Evolutionary conservation across 2,113 vertebrate species (phyloP).

Genomic region (Lamprotornis superbus): DNA sequence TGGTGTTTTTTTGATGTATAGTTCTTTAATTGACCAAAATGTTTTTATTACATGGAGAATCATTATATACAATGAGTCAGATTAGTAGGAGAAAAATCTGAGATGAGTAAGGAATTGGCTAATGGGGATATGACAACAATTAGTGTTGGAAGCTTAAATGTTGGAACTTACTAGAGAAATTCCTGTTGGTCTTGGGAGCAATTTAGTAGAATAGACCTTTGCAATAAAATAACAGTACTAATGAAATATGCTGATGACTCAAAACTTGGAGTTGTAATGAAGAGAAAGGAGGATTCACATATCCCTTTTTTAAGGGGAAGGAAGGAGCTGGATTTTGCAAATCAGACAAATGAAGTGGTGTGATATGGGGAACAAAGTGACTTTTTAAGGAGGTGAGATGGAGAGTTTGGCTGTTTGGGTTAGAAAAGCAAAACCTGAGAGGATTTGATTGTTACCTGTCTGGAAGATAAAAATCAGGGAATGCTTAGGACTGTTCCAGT

Average conservation of each 20-base stretch:
- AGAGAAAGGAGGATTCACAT: background rate
- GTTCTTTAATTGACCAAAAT: background rate
- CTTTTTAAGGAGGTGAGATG: background rate
- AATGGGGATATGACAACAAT: background rate
- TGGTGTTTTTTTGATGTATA: background rate
- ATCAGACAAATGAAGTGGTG: background rate
- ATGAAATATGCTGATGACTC: conserved; percentile 1
- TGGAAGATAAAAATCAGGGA: background rate
- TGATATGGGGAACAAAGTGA: background rate
- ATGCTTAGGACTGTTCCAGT: background rate
- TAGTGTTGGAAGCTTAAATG: background rate
- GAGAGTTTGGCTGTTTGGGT: background rate
- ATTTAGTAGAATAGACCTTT: background rate
- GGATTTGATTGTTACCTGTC: background rate
- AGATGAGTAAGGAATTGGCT: conserved; percentile 32
- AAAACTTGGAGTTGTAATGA: background rate
- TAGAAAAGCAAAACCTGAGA: background rate
- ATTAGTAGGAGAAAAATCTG: background rate
- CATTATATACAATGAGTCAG: conserved; percentile 4
- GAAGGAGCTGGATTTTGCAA: background rate
- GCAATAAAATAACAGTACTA: background rate
- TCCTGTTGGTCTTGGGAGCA: background rate
- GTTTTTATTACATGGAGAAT: background rate
- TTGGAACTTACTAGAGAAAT: background rate
- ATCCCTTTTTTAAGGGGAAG: background rate